A percentile compares a stretch with the other conserved stretches of the same genome.
Conservation (phyloP, 2,113 vertebrate genomes). For the Macquaria ambigua region DNA sequence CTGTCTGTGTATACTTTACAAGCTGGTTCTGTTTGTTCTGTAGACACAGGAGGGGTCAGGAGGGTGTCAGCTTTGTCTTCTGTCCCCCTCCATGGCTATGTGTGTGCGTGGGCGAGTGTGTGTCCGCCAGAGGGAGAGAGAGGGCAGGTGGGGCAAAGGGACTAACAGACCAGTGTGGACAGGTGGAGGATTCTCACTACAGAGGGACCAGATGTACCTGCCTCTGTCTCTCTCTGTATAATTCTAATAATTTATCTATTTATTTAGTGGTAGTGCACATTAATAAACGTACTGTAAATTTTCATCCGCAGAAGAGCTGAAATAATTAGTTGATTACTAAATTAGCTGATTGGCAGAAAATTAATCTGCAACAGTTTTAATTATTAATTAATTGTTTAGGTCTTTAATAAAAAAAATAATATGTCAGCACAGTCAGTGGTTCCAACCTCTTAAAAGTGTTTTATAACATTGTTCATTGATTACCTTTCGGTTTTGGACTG, state of each 20-base stretch:
- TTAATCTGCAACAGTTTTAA: background rate
- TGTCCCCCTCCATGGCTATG: slow-evolving; percentile 65
- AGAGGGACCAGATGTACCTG: slow-evolving; percentile 56
- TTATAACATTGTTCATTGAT: background rate
- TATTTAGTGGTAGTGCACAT: background rate
- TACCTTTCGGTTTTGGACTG: background rate
- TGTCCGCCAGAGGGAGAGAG: slow-evolving; percentile 29
- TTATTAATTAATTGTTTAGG: background rate
- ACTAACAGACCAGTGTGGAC: slow-evolving; percentile 72
- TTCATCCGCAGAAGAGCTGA: too few species aligned
- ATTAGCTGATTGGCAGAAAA: background rate
- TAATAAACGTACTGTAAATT: background rate
- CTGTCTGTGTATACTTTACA: slow-evolving; percentile 83
- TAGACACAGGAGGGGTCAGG: slow-evolving; percentile 73
- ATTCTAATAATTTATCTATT: background rate
- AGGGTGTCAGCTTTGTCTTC: slow-evolving; percentile 81
- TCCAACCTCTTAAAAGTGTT: background rate
- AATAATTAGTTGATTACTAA: background rate
- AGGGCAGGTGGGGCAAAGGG: slow-evolving; percentile 54
- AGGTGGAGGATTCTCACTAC: slow-evolving; percentile 78
- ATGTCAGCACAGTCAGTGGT: background rate
- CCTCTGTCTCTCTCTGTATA: slow-evolving; percentile 12
- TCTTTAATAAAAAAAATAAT: background rate
- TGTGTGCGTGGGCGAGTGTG: slow-evolving; percentile 42
- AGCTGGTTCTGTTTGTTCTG: slow-evolving; percentile 79